phyloP scores from a whole-genome alignment of 2,888 invertebrate species.

The Machimus rusticus region DNA sequence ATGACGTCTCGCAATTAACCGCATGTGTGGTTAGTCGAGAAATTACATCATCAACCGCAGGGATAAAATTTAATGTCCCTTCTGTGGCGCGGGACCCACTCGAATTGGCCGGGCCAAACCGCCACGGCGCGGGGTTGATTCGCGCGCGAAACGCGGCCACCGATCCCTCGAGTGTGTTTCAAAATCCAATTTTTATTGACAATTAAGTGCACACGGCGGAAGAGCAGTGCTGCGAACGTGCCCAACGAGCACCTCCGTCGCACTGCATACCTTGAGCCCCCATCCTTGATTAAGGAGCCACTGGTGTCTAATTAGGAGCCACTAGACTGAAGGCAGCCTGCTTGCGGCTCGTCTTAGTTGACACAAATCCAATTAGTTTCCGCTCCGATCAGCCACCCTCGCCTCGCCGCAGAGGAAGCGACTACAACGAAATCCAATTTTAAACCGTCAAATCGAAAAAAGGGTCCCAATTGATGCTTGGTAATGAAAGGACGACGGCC shows the following conservation, averaged over 20 bases:
- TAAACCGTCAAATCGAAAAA: slow-evolving; percentile 47
- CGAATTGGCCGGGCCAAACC: neutral
- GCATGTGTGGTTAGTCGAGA: slow-evolving; percentile 44
- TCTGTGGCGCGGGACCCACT: neutral
- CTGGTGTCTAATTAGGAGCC: slow-evolving; percentile 25
- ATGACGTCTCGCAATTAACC: slow-evolving; percentile 47
- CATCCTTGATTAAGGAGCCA: slow-evolving; percentile 19
- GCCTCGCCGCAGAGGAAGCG: slow-evolving; percentile 19
- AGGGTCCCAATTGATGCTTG: slow-evolving; percentile 29
- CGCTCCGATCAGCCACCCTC: slow-evolving; percentile 43
- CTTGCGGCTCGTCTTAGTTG: neutral
- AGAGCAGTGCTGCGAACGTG: slow-evolving; percentile 22
- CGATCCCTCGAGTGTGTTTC: slow-evolving; percentile 5
- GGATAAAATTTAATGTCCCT: slow-evolving; percentile 45
- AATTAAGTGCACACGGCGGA: slow-evolving; percentile 48
- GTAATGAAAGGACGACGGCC: slow-evolving; percentile 42
- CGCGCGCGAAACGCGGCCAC: slow-evolving; percentile 5
- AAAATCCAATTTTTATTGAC: slow-evolving; percentile 46
- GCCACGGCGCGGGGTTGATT: neutral
- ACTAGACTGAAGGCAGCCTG: neutral
- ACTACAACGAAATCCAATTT: slow-evolving; percentile 46
- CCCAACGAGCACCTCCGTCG: neutral
- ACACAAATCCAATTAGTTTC: slow-evolving; percentile 46
- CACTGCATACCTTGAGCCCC: slow-evolving; percentile 6
- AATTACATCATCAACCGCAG: slow-evolving; percentile 40